phyloP scores from a whole-genome alignment of 2,113 vertebrate genomes.

The Tor tambroides region DNA sequence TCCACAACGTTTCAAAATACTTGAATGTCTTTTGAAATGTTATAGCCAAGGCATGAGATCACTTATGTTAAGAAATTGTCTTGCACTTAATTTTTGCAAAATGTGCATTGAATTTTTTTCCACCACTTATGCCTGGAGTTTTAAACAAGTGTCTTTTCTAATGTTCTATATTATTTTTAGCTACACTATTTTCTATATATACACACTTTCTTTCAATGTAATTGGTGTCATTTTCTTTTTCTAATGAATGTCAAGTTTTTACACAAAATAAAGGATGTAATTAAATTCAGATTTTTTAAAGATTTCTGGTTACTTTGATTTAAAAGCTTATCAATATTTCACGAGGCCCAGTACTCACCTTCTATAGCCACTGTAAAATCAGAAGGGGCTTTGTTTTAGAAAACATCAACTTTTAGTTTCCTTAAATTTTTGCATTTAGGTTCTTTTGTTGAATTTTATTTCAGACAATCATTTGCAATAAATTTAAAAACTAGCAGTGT shows the following conservation, averaged over 20 bases:
- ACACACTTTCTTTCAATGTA: neutral
- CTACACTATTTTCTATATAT: neutral
- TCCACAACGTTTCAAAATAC: neutral
- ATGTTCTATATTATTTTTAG: neutral
- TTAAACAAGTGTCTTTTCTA: constrained; percentile 15
- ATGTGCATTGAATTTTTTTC: neutral
- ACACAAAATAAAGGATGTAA: constrained; percentile 13
- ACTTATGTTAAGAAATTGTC: neutral
- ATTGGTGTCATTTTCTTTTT: neutral
- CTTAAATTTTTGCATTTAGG: neutral
- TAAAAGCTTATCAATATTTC: neutral
- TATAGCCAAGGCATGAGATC: constrained; percentile 6
- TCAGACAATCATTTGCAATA: constrained; percentile 20
- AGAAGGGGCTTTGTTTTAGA: neutral
- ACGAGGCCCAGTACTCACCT: neutral
- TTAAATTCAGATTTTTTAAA: neutral
- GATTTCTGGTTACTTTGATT: neutral
- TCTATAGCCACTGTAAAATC: neutral
- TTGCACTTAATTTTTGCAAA: neutral
- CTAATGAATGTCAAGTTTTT: constrained; percentile 1
- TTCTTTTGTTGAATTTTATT: neutral
- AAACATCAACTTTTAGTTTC: too few species aligned
- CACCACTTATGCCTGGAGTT: constrained; percentile 2
- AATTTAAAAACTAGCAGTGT: neutral
- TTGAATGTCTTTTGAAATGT: constrained; percentile 13